Percentiles rank a stretch among this genome's conserved stretches.
Conservation (phyloP, 2,797 vertebrate genomes). For the Myotis vivesi region DNA sequence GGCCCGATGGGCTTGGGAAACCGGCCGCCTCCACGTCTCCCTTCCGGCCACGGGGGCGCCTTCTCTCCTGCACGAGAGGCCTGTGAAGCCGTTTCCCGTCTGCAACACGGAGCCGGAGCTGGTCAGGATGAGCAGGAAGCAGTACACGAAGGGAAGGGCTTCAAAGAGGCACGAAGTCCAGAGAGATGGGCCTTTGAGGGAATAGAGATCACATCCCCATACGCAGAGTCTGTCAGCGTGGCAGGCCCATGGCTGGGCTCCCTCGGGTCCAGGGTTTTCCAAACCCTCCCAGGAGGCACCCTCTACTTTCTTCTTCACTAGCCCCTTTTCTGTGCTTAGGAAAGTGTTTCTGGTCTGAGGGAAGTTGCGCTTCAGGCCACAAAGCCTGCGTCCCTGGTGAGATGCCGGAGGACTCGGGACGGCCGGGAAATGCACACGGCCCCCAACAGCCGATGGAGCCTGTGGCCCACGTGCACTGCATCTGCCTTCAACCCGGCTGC, state of each 20-base stretch:
- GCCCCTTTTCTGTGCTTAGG: neutral
- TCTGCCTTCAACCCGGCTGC: neutral
- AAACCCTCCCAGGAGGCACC: neutral
- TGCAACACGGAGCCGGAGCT: neutral
- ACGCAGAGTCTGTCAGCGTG: neutral
- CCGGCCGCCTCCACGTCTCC: rapidly evolving
- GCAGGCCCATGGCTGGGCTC: neutral
- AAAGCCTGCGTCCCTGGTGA: neutral
- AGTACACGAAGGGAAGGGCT: conserved; percentile 24
- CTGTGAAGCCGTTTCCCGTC: neutral
- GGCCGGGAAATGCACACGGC: neutral
- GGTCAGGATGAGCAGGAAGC: neutral
- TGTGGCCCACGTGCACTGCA: rapidly evolving
- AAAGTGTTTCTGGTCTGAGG: neutral
- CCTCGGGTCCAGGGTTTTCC: neutral
- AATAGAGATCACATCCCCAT: conserved; percentile 53
- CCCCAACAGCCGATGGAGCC: rapidly evolving
- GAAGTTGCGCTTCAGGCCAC: neutral
- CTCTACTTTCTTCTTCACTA: neutral
- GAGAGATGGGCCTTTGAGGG: conserved; percentile 38
- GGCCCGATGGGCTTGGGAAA: neutral
- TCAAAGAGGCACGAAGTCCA: conserved; percentile 52
- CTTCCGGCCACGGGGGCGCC: neutral
- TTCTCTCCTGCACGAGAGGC: neutral
- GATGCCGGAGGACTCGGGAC: neutral